Evolutionary conservation across 2,888 invertebrate genomes (phyloP), one percentile per base, ranked within the genome.

Genomic region (Agonopterix alstromeriana): DNA sequence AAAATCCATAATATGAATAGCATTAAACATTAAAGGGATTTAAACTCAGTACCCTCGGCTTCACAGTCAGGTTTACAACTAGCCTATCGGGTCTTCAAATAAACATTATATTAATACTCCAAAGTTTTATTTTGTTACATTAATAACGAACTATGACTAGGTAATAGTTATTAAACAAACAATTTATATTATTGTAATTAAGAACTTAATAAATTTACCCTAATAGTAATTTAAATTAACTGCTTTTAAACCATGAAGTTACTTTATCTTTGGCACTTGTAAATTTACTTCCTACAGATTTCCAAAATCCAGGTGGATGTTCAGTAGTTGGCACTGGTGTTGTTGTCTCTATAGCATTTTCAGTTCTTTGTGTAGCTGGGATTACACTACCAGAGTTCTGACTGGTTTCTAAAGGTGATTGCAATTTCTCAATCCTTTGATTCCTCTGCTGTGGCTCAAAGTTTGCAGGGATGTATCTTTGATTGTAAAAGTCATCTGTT

Each of bases 301-400:
- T 77, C 92, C 92, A 92, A 65, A 92, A 90, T 12, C 91, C 87
- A 44, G 85, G 69, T 47, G 27, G 27, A 27, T 84, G 74, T 62
- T 80, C 76, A 53, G 77, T 73, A n/a, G 55, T 55, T 49, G 60
- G 42, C 54, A 68, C 71, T 57, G 56, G 51, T 53, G 76, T 58
- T 49, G 65, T 54, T n/a, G 11, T 11, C 11, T 42, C 42, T 42
- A 5, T 10, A 1, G 38, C 4, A 11, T 12, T 11, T 11, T 42
- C 11, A 42, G 49, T 59, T 56, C 51, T 50, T 43, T 43, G 43
- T 9, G 27, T 27, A 27, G 7, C 27, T 17, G 40, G 10, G 17
- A 41, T n/a, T 40, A 27, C 27, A 27, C 27, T 27, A 5, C 7
- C 27, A 27, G 27, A 27, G 2, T 27, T 27, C 27, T 2, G 27